Evolutionary conservation across 2,113 vertebrate genomes (phyloP), one percentile per base, ranked within the genome.

Genomic region (Ammospiza nelsoni): DNA sequence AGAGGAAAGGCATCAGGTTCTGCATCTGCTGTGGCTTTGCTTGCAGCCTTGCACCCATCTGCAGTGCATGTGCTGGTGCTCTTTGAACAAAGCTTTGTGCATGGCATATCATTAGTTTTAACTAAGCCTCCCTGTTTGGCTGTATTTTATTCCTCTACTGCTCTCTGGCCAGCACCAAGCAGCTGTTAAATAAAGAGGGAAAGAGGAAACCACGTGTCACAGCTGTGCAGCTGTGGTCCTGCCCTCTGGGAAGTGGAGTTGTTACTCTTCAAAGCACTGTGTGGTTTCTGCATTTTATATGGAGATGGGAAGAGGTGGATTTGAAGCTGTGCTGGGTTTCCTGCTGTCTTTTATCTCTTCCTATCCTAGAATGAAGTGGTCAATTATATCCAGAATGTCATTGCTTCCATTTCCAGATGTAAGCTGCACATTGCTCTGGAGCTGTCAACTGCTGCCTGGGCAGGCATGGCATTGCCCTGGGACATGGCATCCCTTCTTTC

Each of bases 361-460:
- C 16, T 12, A 17, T 61, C 6, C 16, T 2, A 46, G 25, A 44
- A 11, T 4, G 4, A 52, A 71, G 11, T 33, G 65, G 43, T 74
- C 29, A 35, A n/a, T 63, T 77, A 29, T 58, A 76, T 31, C 15
- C 20, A 63, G 65, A 87, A 75, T 25, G 25, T 5, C 4, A 2
- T 52, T 77, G 25, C 37, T 80, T 92, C 44, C 22, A 5, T 66
- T 75, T 66, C 39, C 0, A 0, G 33, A 19, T 0, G 4, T 21
- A 24, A 82, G 12, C 20, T 4, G 1, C 28, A 19, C 6, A 1
- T 41, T 49, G 24, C 76, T 65, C 49, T 54, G 25, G 51, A 75
- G 41, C 24, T 57, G 31, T 71, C 20, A 46, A 27, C 77, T 78
- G 69, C 61, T 81, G 54, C 49, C 22, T 57, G 63, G n/a, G 29